Evolutionary conservation across 2,797 vertebrate genomes (phyloP).

Genomic region (Sebastes itinus): DNA sequence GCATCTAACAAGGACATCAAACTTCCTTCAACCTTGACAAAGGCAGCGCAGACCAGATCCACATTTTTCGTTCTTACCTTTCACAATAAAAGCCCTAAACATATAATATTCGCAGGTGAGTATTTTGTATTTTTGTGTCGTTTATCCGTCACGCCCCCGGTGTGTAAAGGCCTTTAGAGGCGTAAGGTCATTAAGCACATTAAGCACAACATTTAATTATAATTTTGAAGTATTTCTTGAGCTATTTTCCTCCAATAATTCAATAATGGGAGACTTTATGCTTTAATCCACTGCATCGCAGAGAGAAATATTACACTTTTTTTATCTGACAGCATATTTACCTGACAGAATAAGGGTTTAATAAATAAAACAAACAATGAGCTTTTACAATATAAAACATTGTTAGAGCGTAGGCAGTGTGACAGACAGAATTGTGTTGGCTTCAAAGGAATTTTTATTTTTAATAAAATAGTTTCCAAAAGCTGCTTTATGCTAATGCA

Average conservation of each 20-base stretch:
- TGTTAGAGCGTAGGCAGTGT: background rate
- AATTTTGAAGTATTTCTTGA: background rate
- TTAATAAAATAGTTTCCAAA: constrained; percentile 13
- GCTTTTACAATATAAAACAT: background rate
- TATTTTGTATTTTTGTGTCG: background rate
- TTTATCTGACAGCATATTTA: background rate
- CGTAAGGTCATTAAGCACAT: background rate
- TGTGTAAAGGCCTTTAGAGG: background rate
- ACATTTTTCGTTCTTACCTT: background rate
- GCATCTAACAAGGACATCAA: background rate
- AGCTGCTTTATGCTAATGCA: constrained; percentile 14
- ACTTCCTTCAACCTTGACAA: background rate
- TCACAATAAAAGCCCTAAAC: background rate
- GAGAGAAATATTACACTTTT: background rate
- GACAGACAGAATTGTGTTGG: constrained; percentile 10
- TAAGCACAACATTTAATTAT: background rate
- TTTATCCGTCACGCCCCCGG: background rate
- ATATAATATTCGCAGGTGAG: background rate
- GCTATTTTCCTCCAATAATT: background rate
- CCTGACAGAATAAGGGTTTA: constrained; percentile 8
- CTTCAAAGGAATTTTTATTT: constrained; percentile 26
- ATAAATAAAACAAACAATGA: constrained; percentile 13
- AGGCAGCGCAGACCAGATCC: background rate
- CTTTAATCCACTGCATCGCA: background rate
- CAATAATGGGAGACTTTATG: background rate